Conservation (phyloP, 2,113 vertebrate species). For the Microtus pennsylvanicus region DNA sequence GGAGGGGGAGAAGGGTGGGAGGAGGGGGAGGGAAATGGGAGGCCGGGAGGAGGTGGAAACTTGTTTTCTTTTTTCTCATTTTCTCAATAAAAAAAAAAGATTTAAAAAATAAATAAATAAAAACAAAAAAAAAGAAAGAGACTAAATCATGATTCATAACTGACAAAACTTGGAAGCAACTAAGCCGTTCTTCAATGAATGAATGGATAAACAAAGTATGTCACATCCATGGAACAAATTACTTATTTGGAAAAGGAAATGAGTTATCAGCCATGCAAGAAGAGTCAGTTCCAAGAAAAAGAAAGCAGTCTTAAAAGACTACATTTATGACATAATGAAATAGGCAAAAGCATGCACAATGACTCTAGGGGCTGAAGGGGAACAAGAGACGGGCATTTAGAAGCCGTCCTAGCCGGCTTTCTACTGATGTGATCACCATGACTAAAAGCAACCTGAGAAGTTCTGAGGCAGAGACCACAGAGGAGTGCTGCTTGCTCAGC, state of each 20-base stretch:
- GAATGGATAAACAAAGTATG: neutral
- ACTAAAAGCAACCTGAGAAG: neutral
- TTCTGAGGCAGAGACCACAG: neutral
- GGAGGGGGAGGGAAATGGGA: no score
- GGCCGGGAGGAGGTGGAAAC: no score
- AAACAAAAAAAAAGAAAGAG: no score
- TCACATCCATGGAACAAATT: neutral
- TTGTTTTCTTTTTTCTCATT: no score
- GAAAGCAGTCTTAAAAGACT: neutral
- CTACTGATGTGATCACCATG: neutral
- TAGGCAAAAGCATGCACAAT: neutral
- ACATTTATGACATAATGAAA: neutral
- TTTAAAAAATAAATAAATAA: no score
- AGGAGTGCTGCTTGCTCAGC: neutral
- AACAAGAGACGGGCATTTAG: neutral
- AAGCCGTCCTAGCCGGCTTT: neutral
- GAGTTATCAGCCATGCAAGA: neutral
- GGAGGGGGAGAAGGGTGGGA: no score
- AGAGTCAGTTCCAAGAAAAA: neutral
- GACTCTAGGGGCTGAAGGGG: neutral
- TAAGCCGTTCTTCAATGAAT: neutral
- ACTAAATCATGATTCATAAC: neutral
- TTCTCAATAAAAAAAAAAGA: no score
- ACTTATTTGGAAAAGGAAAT: neutral
- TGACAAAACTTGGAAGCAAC: slow-evolving; percentile 20